Percentiles rank a stretch among this genome's conserved stretches.
These are phyloP conservation scores for Phalacrocorax aristotelis DNA, from an alignment of 2,113 vertebrate species.

Conservation along the genomic window DNA sequence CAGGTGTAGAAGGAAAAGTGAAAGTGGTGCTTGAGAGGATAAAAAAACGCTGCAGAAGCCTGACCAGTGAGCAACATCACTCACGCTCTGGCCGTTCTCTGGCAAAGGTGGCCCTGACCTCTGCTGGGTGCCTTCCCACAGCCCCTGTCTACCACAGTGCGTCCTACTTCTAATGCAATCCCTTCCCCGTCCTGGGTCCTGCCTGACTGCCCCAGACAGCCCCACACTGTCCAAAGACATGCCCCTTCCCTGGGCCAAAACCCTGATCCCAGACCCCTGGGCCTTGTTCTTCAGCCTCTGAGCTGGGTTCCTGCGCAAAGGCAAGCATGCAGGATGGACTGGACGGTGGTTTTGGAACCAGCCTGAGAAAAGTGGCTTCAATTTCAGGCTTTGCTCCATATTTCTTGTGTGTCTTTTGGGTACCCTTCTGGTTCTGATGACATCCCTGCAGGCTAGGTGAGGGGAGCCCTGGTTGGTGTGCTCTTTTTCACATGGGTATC, in stretches of 20 bases:
- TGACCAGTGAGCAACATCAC: rapidly evolving
- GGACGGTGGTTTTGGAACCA: background rate
- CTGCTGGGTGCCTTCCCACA: background rate
- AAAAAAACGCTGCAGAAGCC: background rate
- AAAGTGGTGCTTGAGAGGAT: background rate
- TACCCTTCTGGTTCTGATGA: background rate
- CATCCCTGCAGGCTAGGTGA: background rate
- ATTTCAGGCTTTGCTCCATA: background rate
- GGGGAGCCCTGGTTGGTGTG: rapidly evolving
- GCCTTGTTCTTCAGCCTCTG: background rate
- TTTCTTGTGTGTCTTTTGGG: background rate
- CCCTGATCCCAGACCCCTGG: rapidly evolving
- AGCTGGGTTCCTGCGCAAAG: background rate
- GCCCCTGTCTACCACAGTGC: background rate
- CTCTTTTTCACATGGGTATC: background rate
- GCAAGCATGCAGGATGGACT: rapidly evolving
- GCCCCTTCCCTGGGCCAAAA: rapidly evolving
- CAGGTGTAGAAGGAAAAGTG: background rate
- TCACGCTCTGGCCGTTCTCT: background rate
- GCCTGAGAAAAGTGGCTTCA: background rate
- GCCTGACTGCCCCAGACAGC: background rate
- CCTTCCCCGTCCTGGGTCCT: background rate
- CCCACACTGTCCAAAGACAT: background rate
- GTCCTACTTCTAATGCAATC: background rate
- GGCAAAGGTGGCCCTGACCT: background rate